Evolutionary conservation across 1,140 invertebrate genomes (phyloP), one percentile per base, ranked within the genome.

Genomic region (Rhagoletis zephyria): DNA sequence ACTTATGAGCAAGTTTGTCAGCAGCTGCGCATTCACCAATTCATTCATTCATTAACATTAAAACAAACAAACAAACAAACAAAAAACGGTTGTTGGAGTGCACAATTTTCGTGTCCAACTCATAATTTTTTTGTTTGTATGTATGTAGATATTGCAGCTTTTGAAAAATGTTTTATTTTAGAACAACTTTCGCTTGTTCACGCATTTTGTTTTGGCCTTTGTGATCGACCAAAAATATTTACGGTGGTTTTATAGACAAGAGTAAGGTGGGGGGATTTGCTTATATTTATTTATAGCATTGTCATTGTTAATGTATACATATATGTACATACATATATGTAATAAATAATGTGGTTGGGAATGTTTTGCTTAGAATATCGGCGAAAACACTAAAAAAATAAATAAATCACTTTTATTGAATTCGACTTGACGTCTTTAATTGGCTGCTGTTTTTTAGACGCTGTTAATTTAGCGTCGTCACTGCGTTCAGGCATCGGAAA

Each of bases 341-440:
- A 6, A 56, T 56, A 10, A 56, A 0, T 56, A 63, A 63, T 63
- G 61, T 63, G n/a, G 9, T 63, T 14, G 4, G 61, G 51, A 14
- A 14, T 14, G n/a, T 63, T 9, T 63, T 63, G 12, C 16, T 14
- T 63, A 30, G 30, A 30, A 30, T 30, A 30, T 30, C 30, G 30
- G 30, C 30, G 30, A 30, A 30, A 30, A 14, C 61, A 63, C 7
- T 56, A 10, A 9, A 63, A 9, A n/a, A 14, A 63, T 16, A 77
- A 77, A 81, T 19, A 59, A n/a, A 81, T 81, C 14, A 19, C 51
- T 10, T 56, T 7, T 81, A 81, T 81, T 51, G 74, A 19, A 30
- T 30, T 30, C 74, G 51, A 81, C 19, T 74, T 48, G 42, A 74
- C 70, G 48, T n/a, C 48, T 48, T 74, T 81, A 56, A 81, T 81